Base-by-base conservation (phyloP, 2,113 vertebrate species). In the Chunga burmeisteri region DNA sequence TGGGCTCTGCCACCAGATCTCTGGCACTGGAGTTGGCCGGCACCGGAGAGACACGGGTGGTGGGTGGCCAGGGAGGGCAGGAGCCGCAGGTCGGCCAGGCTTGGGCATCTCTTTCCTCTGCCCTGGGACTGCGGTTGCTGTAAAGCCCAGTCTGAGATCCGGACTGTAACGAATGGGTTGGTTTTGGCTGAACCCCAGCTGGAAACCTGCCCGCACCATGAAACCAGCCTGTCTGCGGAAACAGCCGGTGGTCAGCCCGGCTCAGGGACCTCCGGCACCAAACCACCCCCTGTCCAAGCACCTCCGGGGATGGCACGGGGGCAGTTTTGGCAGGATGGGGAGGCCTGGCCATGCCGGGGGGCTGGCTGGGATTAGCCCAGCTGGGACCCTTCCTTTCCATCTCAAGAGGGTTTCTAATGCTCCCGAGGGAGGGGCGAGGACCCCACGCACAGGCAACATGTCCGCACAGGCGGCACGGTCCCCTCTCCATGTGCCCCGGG, bases 121-220 rank as follows among this genome's bases (percentile, higher is more conserved):
- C 20, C 52, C 34, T 21, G 38, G 63, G 46, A 30, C 42, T 0
- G 5, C 1, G 25, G 66, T 21, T 10, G 62, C 82, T 22, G 47
- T 5, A 77, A 59, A 96, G 88, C 83, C 95, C 93, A 30, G 63
- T 38, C 92, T 95, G 94, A 83, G 92, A 75, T 20, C 78, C 1
- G 55, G 81, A 71, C 91, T 83, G 73, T 17, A 95, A 95, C 77
- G 46, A 97, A 94, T 93, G 83, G 77, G 95, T 95, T 96, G 96
- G 93, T 96, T 96, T 96, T 96, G 96, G 95, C 93, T 0, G 20
- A 44, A 80, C 16, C 77, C 89, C 96, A 97, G 95, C 93, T 96
- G 96, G 95, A 94, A 88, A 34, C 14, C 30, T 40, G 75, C 94
- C 96, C 1, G 4, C 55, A 14, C 62, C 22, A 0, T 30, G 80